Conservation (phyloP, 2,113 vertebrate genomes). For the Stegastes partitus region DNA sequence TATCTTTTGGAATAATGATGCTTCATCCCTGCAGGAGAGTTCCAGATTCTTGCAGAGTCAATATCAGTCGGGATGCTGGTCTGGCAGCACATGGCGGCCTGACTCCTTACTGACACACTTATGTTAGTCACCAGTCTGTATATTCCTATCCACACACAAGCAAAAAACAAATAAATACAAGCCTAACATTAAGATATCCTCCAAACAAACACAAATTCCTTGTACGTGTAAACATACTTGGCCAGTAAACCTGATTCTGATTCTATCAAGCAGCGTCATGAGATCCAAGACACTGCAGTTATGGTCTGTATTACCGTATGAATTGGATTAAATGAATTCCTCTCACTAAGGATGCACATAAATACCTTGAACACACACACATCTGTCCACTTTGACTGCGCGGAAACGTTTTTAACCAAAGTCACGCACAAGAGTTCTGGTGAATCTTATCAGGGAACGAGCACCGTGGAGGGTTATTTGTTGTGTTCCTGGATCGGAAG, state of each 20-base stretch:
- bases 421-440: background rate
- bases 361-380: background rate
- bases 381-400: background rate
- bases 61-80: too few relatives aligned
- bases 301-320: background rate
- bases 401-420: background rate
- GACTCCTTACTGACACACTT: too few relatives aligned
- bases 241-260: too few relatives aligned
- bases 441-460: conserved; percentile 11
- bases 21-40: too few relatives aligned
- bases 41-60: too few relatives aligned
- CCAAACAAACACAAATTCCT: background rate
- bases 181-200: background rate
- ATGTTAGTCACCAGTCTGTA: too few relatives aligned
- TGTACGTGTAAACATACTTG: too few relatives aligned
- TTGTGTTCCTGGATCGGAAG: conserved; percentile 13
- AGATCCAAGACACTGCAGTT: background rate
- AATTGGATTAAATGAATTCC: background rate
- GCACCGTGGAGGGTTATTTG: background rate
- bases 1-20: too few relatives aligned
- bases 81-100: too few relatives aligned
- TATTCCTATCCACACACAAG: background rate
- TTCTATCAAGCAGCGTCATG: background rate
- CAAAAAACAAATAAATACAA: conserved; percentile 13
- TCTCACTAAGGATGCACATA: background rate